phyloP scores from a whole-genome alignment of 2,797 vertebrate species.

The Megaceryle alcyon region DNA sequence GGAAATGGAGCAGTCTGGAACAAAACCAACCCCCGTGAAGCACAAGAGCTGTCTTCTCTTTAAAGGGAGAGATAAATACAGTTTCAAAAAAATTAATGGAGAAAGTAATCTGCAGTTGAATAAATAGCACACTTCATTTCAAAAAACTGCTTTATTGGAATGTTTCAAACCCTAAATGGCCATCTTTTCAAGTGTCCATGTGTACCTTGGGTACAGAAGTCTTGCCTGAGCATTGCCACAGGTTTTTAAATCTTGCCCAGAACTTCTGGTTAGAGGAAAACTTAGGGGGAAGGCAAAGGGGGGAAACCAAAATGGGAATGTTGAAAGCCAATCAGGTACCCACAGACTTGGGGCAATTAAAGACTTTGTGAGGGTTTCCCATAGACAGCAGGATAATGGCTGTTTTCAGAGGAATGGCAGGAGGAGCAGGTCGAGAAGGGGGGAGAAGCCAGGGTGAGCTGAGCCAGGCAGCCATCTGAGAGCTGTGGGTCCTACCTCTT shows the following conservation, averaged over 20 bases:
- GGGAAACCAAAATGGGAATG: neutral
- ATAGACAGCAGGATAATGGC: neutral
- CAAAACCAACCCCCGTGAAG: neutral
- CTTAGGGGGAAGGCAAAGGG: neutral
- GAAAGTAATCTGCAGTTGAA: neutral
- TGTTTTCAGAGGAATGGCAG: neutral
- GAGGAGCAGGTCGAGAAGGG: neutral
- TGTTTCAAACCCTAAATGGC: neutral
- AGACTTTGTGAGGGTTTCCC: neutral
- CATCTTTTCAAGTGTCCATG: neutral
- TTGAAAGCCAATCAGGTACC: neutral
- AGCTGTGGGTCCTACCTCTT: neutral
- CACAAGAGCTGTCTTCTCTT: neutral
- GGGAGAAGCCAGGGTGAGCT: neutral
- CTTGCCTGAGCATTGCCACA: neutral
- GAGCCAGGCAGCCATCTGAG: fast-evolving
- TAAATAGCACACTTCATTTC: neutral
- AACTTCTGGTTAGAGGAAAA: neutral
- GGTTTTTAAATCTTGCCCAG: neutral
- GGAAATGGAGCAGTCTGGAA: neutral
- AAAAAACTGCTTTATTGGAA: neutral
- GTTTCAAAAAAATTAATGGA: neutral
- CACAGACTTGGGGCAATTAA: neutral
- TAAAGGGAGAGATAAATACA: neutral
- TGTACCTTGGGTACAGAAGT: neutral